These are phyloP conservation scores for Prunella himalayana DNA, from an alignment of 2,113 vertebrate genomes.

Conservation along the genomic window DNA sequence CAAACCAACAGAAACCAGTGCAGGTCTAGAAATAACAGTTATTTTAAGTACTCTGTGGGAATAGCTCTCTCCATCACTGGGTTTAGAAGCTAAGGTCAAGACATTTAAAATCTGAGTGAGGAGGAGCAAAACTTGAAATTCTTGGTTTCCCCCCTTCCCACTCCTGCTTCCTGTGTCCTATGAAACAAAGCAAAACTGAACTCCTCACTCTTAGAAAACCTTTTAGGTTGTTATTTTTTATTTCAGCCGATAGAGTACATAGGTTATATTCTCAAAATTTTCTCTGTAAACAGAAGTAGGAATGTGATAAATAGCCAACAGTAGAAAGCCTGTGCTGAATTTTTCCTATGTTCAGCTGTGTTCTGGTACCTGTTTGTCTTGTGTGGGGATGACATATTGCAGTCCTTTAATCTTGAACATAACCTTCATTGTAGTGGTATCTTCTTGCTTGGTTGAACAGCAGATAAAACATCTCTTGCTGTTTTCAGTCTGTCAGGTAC, in stretches of 20 bases:
- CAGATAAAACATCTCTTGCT: background rate
- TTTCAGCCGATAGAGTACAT: background rate
- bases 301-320: background rate
- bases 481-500: background rate
- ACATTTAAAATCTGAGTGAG: background rate
- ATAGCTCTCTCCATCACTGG: accelerated
- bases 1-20: background rate
- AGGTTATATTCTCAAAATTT: background rate
- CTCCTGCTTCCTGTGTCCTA: background rate
- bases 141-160: background rate
- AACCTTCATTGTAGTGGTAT: background rate
- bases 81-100: background rate
- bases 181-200: background rate
- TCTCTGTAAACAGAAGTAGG: background rate
- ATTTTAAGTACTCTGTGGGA: background rate
- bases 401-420: background rate
- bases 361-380: background rate
- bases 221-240: background rate
- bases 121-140: background rate
- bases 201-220: background rate
- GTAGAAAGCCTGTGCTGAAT: background rate
- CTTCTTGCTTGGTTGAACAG: background rate
- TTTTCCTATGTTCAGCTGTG: background rate
- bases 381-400: background rate
- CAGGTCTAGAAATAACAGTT: background rate